Base-by-base conservation (phyloP, 2,797 vertebrate genomes). In the Leptatherina wallacei region DNA sequence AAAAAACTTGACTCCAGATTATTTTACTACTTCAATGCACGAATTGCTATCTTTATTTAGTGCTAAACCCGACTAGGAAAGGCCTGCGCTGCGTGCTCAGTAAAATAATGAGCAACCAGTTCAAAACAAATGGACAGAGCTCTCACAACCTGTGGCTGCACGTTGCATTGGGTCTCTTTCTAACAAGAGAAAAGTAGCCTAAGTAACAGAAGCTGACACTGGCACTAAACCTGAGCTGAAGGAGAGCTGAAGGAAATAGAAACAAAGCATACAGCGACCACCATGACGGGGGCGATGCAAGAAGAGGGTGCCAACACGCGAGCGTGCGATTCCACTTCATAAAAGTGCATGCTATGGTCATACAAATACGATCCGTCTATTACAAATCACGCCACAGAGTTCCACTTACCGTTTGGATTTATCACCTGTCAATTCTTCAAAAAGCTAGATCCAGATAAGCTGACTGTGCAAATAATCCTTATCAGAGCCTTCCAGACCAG, bases 71-170 rank as follows among this genome's bases (percentile, higher is more conserved):
- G 8, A 40, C 0, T 1, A 55, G n/a, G 13, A 63, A 8, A 81
- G 82, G 75, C 80, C 84, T 72, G 51, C 29, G 38, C 3, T 51
- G 3, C 8, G 7, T 38, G 65, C n/a, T 58, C 22, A 63, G 49
- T 30, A 55, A 51, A 44, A 68, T 1, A 27, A 3, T 4, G 54
- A n/a, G 42, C 49, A 76, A 51, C 57, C 44, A 54, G 27, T 33
- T 4, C 56, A 64, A 51, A 76, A 66, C 52, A 70, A 52, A 47
- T 13, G 5, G 10, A 33, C 44, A 32, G 40, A 33, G 58, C 51
- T 56, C 69, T 36, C 81, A 13, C 88, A 91, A 92, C 91, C 91
- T 92, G 91, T 92, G 84, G 92, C 89, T 90, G 86, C 81, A 56
- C 61, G 20, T 78, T 56, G 38, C 73, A 6, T 29, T 0, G 29